A percentile compares a stretch with the other conserved stretches of the same genome.
phyloP scores from a whole-genome alignment of 2,113 vertebrate species.

The Irena cyanogastra region DNA sequence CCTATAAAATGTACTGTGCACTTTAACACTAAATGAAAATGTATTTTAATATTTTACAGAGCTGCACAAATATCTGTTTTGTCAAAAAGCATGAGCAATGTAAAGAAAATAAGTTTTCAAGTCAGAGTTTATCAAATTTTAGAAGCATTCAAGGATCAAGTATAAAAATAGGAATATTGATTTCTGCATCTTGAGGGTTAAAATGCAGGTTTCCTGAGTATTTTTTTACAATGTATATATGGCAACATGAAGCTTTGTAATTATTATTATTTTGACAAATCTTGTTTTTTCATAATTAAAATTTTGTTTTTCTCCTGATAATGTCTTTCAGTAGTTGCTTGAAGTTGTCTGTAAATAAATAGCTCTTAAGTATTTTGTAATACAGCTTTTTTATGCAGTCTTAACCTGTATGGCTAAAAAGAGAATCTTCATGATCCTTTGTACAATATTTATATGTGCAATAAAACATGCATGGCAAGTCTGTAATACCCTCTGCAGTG shows the following conservation, averaged over 20 bases:
- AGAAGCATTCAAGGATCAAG: constrained; percentile 32
- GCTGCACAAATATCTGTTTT: constrained; percentile 71
- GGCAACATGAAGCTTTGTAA: constrained; percentile 69
- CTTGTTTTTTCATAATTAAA: constrained; percentile 70
- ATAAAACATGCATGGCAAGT: constrained; percentile 67
- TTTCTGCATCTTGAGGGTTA: constrained; percentile 69
- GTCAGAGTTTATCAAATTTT: constrained; percentile 57
- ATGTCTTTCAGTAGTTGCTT: constrained; percentile 69
- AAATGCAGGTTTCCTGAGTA: constrained; percentile 70
- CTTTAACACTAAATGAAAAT: constrained; percentile 75
- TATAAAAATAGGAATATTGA: constrained; percentile 62
- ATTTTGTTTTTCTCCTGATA: constrained; percentile 66
- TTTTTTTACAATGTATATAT: constrained; percentile 77
- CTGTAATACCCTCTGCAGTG: constrained; percentile 63
- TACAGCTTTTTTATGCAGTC: constrained; percentile 62
- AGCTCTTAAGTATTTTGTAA: constrained; percentile 74
- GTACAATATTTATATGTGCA: constrained; percentile 74
- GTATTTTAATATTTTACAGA: constrained; percentile 72
- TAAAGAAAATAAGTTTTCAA: constrained; percentile 62
- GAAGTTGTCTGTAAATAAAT: constrained; percentile 71
- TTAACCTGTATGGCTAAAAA: constrained; percentile 53
- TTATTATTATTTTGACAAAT: constrained; percentile 77
- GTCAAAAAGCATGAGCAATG: constrained; percentile 52
- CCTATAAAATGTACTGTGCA: constrained; percentile 73
- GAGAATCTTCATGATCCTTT: constrained; percentile 52